These are phyloP conservation scores for Hucho hucho DNA, from an alignment of 2,113 vertebrate genomes.

Conservation along the genomic window DNA sequence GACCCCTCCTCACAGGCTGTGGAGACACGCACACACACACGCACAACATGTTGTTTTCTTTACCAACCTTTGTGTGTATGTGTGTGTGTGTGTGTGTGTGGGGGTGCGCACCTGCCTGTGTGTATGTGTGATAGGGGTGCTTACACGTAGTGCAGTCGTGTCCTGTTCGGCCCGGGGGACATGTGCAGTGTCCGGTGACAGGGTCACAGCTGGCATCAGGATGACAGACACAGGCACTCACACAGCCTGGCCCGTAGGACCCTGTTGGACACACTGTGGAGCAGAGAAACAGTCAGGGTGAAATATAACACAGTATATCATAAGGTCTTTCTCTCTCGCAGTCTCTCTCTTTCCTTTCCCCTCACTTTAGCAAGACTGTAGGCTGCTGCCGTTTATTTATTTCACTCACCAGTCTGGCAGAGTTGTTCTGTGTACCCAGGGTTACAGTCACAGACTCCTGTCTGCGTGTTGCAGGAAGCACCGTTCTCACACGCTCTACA, in stretches of 20 bases:
- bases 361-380: neutral
- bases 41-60: no score
- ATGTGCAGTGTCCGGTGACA: slow-evolving; percentile 50
- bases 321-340: neutral
- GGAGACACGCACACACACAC: neutral
- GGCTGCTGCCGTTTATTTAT: neutral
- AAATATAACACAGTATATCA: no score
- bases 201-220: slow-evolving; percentile 53
- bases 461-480: slow-evolving; percentile 65
- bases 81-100: no score
- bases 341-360: neutral
- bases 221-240: slow-evolving; percentile 35
- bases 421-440: slow-evolving; percentile 66
- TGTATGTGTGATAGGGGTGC: no score
- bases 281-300: neutral
- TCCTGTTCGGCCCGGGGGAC: no score
- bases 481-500: slow-evolving; percentile 68
- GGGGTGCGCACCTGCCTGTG: no score
- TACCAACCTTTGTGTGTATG: no score
- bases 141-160: no score
- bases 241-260: slow-evolving; percentile 57
- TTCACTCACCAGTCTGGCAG: slow-evolving; percentile 63
- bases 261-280: slow-evolving; percentile 54
- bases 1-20: slow-evolving; percentile 70
- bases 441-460: slow-evolving; percentile 67